Evolutionary conservation across 2,888 invertebrate species (phyloP), one percentile per base, ranked within the genome.

Genomic region (Aproaerema taeniolella): DNA sequence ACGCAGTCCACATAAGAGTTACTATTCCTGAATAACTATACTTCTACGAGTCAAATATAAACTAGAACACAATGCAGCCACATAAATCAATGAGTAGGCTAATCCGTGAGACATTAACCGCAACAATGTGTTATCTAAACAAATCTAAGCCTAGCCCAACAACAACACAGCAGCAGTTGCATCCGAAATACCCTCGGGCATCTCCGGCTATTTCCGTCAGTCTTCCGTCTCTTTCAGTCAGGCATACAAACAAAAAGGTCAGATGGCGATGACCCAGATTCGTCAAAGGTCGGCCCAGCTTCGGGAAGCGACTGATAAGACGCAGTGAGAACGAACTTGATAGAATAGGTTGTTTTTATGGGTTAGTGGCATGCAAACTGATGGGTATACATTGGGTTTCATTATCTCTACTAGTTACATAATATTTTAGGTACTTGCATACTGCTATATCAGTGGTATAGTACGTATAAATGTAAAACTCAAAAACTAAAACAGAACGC

Each of bases 201-300:
- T 60, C 60, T 65, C 59, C 72, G 71, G 37, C 45, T 10, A 41
- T 50, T 48, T 50, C 76, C 75, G 76, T 58, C 64, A 61, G 62
- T 71, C 77, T 72, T 55, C 55, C 50, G 61, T 63, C 65, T 77
- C 73, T 73, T 75, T 73, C 64, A 66, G 71, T 71, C 61, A 64
- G 52, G 60, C 63, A 67, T 59, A 74, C 76, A 77, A 80, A 78
- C 78, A 80, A 73, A 82, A 83, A 81, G 83, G 82, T 82, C 77
- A 81, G 69, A 79, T 70, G 82, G 72, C 81, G 79, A 66, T 68
- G 80, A 77, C 82, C 83, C 63, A 85, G 75, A 82, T 82, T 76
- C 69, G 60, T 66, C 46, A 25, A 81, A 82, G 81, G 80, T 82
- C 79, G 70, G 14, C 65, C 58, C 67, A 74, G 67, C 79, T 68